These are phyloP conservation scores for Cetonia aurata DNA, from an alignment of 2,888 invertebrate genomes.

Conservation along the genomic window DNA sequence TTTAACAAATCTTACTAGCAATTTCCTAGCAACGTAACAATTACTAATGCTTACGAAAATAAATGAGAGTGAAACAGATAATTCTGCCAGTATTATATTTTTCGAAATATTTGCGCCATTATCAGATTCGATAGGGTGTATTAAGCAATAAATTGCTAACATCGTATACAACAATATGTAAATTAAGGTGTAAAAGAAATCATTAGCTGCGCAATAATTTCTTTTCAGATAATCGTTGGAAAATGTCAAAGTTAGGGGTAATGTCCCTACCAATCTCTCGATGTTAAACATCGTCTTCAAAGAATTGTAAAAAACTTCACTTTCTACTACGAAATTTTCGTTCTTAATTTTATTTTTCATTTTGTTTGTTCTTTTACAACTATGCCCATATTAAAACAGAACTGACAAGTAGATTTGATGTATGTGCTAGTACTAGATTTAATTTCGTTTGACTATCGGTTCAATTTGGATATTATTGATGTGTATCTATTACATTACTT, in stretches of 20 bases:
- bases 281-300: conserved; percentile 23
- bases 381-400: too few relatives aligned
- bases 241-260: conserved; percentile 12
- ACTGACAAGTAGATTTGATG: too few relatives aligned
- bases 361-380: too few relatives aligned
- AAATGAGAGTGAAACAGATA: background rate
- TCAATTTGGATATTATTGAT: conserved; percentile 6
- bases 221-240: background rate
- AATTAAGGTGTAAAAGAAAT: conserved; percentile 12
- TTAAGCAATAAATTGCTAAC: conserved; percentile 6
- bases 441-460: background rate
- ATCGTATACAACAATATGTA: conserved; percentile 16
- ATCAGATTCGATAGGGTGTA: background rate
- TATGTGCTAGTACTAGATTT: background rate
- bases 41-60: conserved; percentile 27
- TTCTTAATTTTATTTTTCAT: conserved; percentile 17
- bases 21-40: conserved; percentile 6
- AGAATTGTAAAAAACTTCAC: conserved; percentile 14
- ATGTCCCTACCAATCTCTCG: conserved; percentile 9
- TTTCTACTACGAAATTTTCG: background rate
- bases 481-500: too few relatives aligned
- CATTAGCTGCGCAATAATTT: background rate
- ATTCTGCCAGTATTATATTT: conserved; percentile 6
- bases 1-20: background rate
- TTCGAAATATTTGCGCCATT: conserved; percentile 18